phyloP scores from a whole-genome alignment of 2,888 invertebrate genomes.

The Leptinotarsa rubiginosa region DNA sequence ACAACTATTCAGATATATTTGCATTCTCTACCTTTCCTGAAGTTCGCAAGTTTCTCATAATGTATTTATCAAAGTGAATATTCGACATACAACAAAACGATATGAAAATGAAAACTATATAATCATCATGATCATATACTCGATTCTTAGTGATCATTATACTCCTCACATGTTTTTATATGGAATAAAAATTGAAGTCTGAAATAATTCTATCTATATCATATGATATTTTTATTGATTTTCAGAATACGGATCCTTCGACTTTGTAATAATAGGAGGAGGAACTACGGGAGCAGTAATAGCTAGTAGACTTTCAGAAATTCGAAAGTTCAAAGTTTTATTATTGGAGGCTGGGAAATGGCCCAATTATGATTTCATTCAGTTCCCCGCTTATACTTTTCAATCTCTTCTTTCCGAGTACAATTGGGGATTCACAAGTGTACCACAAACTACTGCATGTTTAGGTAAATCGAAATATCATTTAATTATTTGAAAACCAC shows the following conservation, averaged over 20 bases:
- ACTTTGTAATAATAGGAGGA: constrained; percentile 44
- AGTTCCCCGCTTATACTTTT: constrained; percentile 20
- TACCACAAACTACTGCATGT: constrained; percentile 74
- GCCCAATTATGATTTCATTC: constrained; percentile 23
- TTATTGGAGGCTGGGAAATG: constrained; percentile 45
- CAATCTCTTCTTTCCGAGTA: constrained; percentile 58
- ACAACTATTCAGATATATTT: no score
- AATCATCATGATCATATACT: no score
- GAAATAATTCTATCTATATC: no score
- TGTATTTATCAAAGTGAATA: no score
- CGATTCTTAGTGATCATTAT: no score
- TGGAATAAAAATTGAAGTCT: no score
- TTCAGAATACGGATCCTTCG: constrained; percentile 40
- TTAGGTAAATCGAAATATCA: constrained; percentile 62
- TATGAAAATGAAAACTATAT: no score
- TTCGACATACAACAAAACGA: no score
- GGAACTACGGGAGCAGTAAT: constrained; percentile 44
- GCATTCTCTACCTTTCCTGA: no score
- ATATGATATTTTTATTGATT: background rate
- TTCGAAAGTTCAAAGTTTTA: constrained; percentile 36
- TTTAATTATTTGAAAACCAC: background rate
- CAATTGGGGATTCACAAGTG: constrained; percentile 79
- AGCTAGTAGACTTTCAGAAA: constrained; percentile 44
- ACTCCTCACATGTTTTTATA: no score
- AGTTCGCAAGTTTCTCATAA: no score